Percentiles rank a stretch among this genome's conserved stretches.
These are phyloP conservation scores for Drosophila asahinai DNA, from an alignment of 1,140 invertebrate genomes.

Conservation along the genomic window DNA sequence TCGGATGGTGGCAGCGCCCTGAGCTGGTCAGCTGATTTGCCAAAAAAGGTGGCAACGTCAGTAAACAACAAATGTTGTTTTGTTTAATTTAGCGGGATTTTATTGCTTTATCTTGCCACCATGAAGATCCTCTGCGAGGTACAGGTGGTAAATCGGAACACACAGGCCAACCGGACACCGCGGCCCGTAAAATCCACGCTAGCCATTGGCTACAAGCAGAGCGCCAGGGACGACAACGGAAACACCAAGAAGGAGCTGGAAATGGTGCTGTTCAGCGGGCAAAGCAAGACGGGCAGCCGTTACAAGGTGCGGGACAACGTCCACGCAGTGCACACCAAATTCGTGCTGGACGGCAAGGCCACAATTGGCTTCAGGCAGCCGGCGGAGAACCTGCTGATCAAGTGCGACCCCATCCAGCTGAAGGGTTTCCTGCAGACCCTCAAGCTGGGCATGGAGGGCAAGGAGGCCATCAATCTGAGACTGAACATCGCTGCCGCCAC, in stretches of 20 bases:
- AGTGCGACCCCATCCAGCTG: constrained; percentile 88
- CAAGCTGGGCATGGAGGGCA: constrained; percentile 87
- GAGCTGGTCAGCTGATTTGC: constrained; percentile 2
- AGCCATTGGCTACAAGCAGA: constrained; percentile 87
- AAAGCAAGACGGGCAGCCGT: constrained; percentile 88
- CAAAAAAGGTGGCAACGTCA: constrained; percentile 12
- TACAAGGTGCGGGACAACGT: constrained; percentile 89
- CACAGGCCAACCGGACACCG: constrained; percentile 85
- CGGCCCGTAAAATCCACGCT: constrained; percentile 87
- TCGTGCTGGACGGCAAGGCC: constrained; percentile 90
- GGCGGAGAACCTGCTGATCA: constrained; percentile 89
- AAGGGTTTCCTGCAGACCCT: constrained; percentile 89
- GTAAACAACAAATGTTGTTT: constrained; percentile 81
- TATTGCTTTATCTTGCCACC: neutral
- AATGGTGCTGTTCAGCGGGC: constrained; percentile 88
- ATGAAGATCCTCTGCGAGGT: constrained; percentile 91
- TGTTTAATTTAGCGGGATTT: constrained; percentile 38
- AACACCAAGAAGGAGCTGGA: constrained; percentile 86
- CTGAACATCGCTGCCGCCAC: constrained; percentile 86
- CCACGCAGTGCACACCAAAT: constrained; percentile 89
- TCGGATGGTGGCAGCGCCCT: neutral
- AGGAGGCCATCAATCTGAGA: constrained; percentile 86
- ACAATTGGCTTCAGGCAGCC: constrained; percentile 90
- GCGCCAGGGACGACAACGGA: constrained; percentile 60
- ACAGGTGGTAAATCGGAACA: constrained; percentile 87